Base-by-base conservation (phyloP, 2,113 vertebrate species). In the Pseudorasbora parva region DNA sequence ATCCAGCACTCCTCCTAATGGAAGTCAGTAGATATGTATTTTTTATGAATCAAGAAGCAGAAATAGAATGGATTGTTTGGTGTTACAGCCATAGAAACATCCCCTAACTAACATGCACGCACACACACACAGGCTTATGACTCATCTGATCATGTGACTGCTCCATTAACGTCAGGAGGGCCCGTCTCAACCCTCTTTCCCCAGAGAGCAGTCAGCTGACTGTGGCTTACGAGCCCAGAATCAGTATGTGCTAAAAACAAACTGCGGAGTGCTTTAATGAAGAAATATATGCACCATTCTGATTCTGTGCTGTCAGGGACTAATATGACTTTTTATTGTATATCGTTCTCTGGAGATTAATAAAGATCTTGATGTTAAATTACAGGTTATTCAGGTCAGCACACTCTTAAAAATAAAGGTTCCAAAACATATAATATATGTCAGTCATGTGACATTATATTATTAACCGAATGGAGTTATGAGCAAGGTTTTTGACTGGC, bases 121-220 rank as follows among this genome's bases (percentile, higher is more conserved):
- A 77, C 62, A 84, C 82, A 82, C 30, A 64, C 43, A 74, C 49
- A 60, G 27, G 74, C 33, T 62, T 57, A 82, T 82, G 71, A 81
- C 73, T 75, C 82, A 84, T 77, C 37, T 30, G 30, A 54, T 17
- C 74, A 71, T 81, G 77, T 68, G 74, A 84, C 75, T 66, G 73
- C 47, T 86, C 81, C 81, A 27, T 73, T 57, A 71, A 88, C 37
- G 19, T 90, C 87, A 88, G 7, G 45, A 88, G 64, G 54, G 78
- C 76, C 85, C 30, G 83, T 86, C 72, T 88, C 83, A 79, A 59
- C 60, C 72, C 23, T n/a, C 75, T 66, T 47, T 73, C 76, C 54
- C 4, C 21, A 73, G 59, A 59, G 81, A 62, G 51, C 73, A 72
- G 82, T 25, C 60, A 82, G 66, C 64, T 82, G 85, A 84, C 14